Base-by-base conservation (phyloP, 2,113 vertebrate genomes). In the Actinemys pallida region DNA sequence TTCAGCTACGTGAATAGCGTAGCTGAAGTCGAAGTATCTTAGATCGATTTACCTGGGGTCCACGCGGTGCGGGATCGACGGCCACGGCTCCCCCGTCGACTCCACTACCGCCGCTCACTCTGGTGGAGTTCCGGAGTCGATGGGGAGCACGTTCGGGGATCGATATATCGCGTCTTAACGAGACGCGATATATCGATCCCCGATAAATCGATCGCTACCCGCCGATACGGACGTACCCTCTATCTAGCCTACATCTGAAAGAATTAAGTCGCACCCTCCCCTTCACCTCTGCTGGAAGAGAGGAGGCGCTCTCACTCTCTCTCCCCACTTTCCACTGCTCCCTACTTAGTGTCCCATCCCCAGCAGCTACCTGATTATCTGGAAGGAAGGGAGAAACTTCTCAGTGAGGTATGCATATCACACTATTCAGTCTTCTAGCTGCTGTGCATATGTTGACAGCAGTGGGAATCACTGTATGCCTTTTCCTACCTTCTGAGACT, bases 381-480 rank as follows among this genome's bases (percentile, higher is more conserved):
- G 76, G 29, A 93, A 82, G 53, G 13, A 50, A 5, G 10, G 90
- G n/a, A 80, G 25, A 80, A 90, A 89, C 76, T 20, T 49, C 69
- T 81, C 49, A 84, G 10, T 42, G 47, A 11, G 86, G 2, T 50
- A 86, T 82, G 10, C 52, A 93, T 90, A 84, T 88, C 62, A 81
- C 49, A 76, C 6, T 54, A 90, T 4, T 57, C 42, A 81, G 42
- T n/a, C 75, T 78, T 90, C 31, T 59, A 72, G 17, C 72, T 50
- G 42, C 24, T 27, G 13, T 65, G 31, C 62, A 35, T 65, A 5
- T 35, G 53, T 62, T 42, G 49, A 39, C 31, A 14, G 39, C 86
- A 72, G 11, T 42, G 31, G 45, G 12, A 89, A 92, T 50, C 0
- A 0, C 4, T 14, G 9, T 42, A 42, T 42, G 19, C 9, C 22